Conservation (phyloP, 2,888 invertebrate genomes). For the Protonemura montana region DNA sequence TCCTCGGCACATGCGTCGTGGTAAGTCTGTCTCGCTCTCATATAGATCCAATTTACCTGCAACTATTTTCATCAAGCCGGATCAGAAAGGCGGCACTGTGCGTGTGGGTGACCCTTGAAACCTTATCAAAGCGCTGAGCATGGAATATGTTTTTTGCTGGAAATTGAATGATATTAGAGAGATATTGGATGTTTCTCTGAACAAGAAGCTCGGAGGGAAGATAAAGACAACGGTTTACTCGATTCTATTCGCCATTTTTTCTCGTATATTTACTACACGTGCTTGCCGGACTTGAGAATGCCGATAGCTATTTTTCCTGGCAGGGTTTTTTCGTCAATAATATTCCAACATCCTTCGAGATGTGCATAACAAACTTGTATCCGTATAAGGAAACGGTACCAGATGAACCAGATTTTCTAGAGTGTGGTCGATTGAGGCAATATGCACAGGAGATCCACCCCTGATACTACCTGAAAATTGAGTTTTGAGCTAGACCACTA, state of each 20-base stretch:
- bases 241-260: background rate
- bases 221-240: background rate
- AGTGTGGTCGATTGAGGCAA: no score
- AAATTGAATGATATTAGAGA: slow-evolving; percentile 4
- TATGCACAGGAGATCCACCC: no score
- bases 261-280: no score
- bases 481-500: no score
- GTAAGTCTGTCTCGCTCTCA: background rate
- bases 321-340: no score
- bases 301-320: no score
- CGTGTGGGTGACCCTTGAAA: background rate
- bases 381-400: no score
- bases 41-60: slow-evolving; percentile 3
- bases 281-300: no score
- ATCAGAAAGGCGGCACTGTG: background rate
- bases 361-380: no score
- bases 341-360: no score
- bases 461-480: no score
- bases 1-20: background rate
- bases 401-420: no score
- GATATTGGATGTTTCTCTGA: background rate
- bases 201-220: background rate
- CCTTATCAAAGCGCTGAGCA: background rate
- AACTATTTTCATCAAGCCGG: slow-evolving; percentile 7
- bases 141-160: background rate